A percentile compares a stretch with the other conserved stretches of the same genome.
phyloP scores from a whole-genome alignment of 2,113 vertebrate genomes.

The Xiphorhynchus elegans region DNA sequence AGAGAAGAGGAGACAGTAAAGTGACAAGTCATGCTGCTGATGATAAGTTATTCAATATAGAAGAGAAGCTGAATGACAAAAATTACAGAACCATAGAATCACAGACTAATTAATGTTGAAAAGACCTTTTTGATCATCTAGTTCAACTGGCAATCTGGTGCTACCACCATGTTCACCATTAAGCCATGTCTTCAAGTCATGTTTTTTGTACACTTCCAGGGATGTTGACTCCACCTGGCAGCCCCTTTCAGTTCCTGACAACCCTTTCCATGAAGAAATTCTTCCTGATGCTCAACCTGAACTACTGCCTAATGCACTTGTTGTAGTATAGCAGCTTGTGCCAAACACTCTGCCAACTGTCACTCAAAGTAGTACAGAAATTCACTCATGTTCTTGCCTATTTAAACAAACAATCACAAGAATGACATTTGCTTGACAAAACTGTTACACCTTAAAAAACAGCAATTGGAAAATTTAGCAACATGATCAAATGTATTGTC shows the following conservation, averaged over 20 bases:
- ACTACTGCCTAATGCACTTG: not conserved
- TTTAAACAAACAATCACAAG: not conserved
- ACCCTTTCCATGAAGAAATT: not conserved
- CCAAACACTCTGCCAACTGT: not conserved
- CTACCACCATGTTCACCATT: not conserved
- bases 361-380: not conserved
- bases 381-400: not conserved
- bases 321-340: not conserved
- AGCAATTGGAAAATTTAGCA: not conserved
- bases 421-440: constrained; percentile 32
- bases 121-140: not conserved
- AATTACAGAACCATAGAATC: not conserved
- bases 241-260: not conserved
- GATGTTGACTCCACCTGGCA: too few relatives aligned
- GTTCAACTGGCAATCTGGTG: not conserved
- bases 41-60: not conserved
- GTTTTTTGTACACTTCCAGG: not conserved
- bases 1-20: not conserved
- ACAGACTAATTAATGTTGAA: not conserved
- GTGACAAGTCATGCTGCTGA: not conserved
- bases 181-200: not conserved
- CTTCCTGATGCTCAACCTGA: not conserved
- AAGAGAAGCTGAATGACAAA: not conserved
- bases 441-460: not conserved
- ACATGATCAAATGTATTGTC: not conserved